Percentiles rank a stretch among this genome's conserved stretches.
phyloP scores from a whole-genome alignment of 2,888 invertebrate species.

The Tridacna gigas region DNA sequence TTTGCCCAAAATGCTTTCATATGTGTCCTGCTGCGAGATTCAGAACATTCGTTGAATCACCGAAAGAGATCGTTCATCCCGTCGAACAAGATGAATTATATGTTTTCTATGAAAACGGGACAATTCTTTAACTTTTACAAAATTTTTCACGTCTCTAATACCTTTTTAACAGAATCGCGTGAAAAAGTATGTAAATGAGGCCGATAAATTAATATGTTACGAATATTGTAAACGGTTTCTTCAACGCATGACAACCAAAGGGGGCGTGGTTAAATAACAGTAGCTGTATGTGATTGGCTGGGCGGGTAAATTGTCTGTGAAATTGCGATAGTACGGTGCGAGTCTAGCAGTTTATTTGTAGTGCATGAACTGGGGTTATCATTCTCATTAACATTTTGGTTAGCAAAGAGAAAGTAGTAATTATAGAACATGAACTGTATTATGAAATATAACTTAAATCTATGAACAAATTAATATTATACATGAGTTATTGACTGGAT shows the following conservation, averaged over 20 bases:
- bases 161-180: too few species aligned
- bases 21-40: background rate
- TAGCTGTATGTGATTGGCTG: constrained; percentile 52
- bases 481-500: background rate
- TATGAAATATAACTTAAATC: background rate
- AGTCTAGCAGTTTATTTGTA: constrained; percentile 35
- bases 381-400: constrained; percentile 49
- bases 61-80: too few species aligned
- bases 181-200: constrained; percentile 10
- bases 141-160: too few species aligned
- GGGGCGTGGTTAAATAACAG: constrained; percentile 51
- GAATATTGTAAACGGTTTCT: constrained; percentile 21
- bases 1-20: background rate
- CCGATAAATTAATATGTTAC: constrained; percentile 22
- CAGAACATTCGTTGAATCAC: too few species aligned
- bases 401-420: constrained; percentile 19
- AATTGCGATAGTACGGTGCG: constrained; percentile 11
- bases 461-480: background rate
- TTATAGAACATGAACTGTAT: background rate
- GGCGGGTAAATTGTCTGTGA: constrained; percentile 26
- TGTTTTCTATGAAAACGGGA: too few species aligned
- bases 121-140: too few species aligned
- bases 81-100: too few species aligned
- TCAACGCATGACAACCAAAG: constrained; percentile 44
- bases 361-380: constrained; percentile 28